phyloP scores from a whole-genome alignment of 64 coral and sea anemone species.

The Acropora yongei region DNA sequence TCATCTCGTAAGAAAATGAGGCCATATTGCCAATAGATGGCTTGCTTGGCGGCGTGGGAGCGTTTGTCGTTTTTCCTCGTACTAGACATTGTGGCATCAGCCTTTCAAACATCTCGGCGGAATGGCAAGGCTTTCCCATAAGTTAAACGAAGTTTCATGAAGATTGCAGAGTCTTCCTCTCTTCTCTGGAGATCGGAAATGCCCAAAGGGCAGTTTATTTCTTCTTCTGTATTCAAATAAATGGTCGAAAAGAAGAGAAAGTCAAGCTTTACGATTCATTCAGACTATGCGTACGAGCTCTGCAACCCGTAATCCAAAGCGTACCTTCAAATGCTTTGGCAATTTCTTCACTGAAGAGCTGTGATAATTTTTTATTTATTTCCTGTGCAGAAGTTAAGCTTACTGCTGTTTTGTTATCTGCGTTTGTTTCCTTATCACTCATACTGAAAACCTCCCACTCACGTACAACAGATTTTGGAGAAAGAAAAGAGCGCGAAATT shows the following conservation, averaged over 20 bases:
- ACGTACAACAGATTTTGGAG: neutral
- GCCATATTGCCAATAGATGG: slow-evolving; percentile 20
- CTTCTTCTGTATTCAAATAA: slow-evolving; percentile 19
- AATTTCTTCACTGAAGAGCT: slow-evolving; percentile 52
- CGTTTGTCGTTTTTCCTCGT: neutral
- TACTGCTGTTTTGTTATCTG: slow-evolving; percentile 21
- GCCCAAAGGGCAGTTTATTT: neutral
- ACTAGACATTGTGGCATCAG: slow-evolving; percentile 32
- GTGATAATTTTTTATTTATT: slow-evolving; percentile 59
- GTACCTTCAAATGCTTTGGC: slow-evolving; percentile 55
- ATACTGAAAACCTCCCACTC: neutral
- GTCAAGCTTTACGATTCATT: neutral
- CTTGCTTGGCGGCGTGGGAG: neutral
- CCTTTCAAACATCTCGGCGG: slow-evolving; percentile 35
- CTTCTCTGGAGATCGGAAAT: slow-evolving; percentile 43
- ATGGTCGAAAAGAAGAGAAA: slow-evolving; percentile 17
- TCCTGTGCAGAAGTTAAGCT: slow-evolving; percentile 8
- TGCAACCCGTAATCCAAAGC: neutral
- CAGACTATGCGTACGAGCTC: neutral
- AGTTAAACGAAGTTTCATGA: slow-evolving; percentile 32
- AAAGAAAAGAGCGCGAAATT: neutral
- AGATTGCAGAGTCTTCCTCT: slow-evolving; percentile 49
- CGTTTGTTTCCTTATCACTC: neutral
- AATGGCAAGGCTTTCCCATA: slow-evolving; percentile 58
- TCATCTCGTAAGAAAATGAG: slow-evolving; percentile 12